Conservation (phyloP, 2,797 vertebrate genomes). For the Allobates femoralis region DNA sequence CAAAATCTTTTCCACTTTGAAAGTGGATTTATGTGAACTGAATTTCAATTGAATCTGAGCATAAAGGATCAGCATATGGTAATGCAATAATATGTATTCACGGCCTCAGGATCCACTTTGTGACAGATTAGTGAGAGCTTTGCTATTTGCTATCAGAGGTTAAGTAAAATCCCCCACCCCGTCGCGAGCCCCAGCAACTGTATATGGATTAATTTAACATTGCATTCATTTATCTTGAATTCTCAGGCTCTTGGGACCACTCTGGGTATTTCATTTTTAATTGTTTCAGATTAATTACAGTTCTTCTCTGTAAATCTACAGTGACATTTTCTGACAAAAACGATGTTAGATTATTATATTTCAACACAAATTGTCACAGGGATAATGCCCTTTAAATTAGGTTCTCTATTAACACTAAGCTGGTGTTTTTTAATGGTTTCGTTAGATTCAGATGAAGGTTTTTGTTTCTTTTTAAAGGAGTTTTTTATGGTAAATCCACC, state of each 20-base stretch:
- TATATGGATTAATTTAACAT: neutral
- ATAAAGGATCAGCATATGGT: slow-evolving; percentile 41
- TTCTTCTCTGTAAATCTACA: neutral
- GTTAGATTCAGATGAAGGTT: no score
- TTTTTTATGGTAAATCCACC: no score
- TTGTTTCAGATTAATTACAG: slow-evolving; percentile 11
- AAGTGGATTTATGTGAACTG: slow-evolving; percentile 50
- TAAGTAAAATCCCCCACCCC: slow-evolving; percentile 25
- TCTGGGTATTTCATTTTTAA: slow-evolving; percentile 8
- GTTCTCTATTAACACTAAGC: neutral
- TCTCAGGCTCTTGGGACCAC: neutral
- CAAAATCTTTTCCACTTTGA: slow-evolving; percentile 49
- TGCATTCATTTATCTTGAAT: slow-evolving; percentile 25
- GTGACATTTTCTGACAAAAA: slow-evolving; percentile 4
- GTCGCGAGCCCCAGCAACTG: neutral
- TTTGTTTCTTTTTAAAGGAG: no score
- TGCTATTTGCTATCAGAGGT: slow-evolving; percentile 31
- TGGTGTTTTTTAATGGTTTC: neutral
- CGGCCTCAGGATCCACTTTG: slow-evolving; percentile 32
- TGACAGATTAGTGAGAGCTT: slow-evolving; percentile 39
- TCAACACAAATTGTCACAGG: neutral
- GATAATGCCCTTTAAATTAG: neutral
- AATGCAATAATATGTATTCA: slow-evolving; percentile 38
- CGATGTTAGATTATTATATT: neutral
- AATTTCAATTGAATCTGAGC: slow-evolving; percentile 47